These are phyloP conservation scores for Heliothis virescens DNA, from an alignment of 1,140 invertebrate species.

Conservation along the genomic window DNA sequence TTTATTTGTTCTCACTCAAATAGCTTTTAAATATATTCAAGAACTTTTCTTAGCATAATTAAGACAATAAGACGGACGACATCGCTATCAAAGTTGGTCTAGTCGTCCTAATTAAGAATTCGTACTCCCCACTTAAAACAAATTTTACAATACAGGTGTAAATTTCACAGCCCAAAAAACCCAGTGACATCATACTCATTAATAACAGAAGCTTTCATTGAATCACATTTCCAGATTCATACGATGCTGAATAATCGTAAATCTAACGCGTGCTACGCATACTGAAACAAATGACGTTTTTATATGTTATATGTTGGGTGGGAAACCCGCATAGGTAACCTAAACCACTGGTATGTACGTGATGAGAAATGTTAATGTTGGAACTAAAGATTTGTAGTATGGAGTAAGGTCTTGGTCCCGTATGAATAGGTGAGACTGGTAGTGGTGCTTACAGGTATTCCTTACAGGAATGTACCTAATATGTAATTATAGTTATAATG, in stretches of 20 bases:
- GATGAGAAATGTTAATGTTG: conserved; percentile 70
- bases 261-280: conserved; percentile 73
- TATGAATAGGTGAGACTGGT: too few relatives aligned
- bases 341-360: conserved; percentile 77
- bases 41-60: too few relatives aligned
- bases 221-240: conserved; percentile 58
- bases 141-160: background rate
- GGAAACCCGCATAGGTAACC: conserved; percentile 76
- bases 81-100: too few relatives aligned
- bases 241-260: conserved; percentile 72
- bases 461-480: too few relatives aligned
- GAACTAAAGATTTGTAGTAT: background rate
- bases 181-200: conserved; percentile 34
- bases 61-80: too few relatives aligned
- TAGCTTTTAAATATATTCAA: too few relatives aligned
- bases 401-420: too few relatives aligned
- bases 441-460: too few relatives aligned
- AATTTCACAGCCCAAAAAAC: background rate
- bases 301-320: conserved; percentile 61
- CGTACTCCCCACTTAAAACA: background rate
- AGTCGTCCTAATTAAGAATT: too few relatives aligned
- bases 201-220: conserved; percentile 21
- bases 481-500: too few relatives aligned
- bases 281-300: conserved; percentile 63
- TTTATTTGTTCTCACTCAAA: too few relatives aligned